Base-by-base conservation (phyloP, 1,140 invertebrate genomes). In the Drosophila navojoa region DNA sequence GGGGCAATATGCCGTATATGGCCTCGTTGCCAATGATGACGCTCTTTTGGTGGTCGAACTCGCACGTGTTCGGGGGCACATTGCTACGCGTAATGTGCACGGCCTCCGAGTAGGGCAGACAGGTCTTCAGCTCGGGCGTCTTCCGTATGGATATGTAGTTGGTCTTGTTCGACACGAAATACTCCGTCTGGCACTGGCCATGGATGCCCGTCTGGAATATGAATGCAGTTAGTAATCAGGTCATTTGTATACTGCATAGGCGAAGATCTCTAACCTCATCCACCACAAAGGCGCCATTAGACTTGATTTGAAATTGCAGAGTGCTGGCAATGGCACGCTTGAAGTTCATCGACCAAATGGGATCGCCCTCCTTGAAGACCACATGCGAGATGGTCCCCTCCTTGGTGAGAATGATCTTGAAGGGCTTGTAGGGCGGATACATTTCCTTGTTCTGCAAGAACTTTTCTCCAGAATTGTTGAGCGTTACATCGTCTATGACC, bases 261-360 rank as follows among this genome's bases (percentile, higher is more conserved):
- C 5, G 6, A 7, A 16, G 16, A 68, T 27, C 27, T 22, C 60
- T 70, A 62, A 94, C 93, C 91, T 94, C 94, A 71, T 91, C 91
- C n/a, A 92, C 78, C 1, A 92, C 92, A 72, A 93, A 93, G 0
- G 93, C 93, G 0, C 93, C 93, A 5, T 68, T 70, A 15, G 91
- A 92, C 29, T 91, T 93, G 19, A 91, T 91, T 58, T 91, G 79
- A 40, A 92, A 84, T 80, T 95, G 95, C 32, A 95, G 93, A 69
- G 94, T 94, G 40, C 94, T 93, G 10, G 94, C 94, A 22, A 96
- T 93, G 5, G 94, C 95, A 40, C 94, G 91, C 82, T 96, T 95
- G 58, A 95, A 94, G 81, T 96, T 96, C n/a, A 93, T 93, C 0
- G 94, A 93, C 95, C 95, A 96, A n/a, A 92, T 80, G 2, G 94